A percentile compares a stretch with the other conserved stretches of the same genome.
Conservation (phyloP, 2,113 vertebrate genomes). For the Aspiorhynchus laticeps region DNA sequence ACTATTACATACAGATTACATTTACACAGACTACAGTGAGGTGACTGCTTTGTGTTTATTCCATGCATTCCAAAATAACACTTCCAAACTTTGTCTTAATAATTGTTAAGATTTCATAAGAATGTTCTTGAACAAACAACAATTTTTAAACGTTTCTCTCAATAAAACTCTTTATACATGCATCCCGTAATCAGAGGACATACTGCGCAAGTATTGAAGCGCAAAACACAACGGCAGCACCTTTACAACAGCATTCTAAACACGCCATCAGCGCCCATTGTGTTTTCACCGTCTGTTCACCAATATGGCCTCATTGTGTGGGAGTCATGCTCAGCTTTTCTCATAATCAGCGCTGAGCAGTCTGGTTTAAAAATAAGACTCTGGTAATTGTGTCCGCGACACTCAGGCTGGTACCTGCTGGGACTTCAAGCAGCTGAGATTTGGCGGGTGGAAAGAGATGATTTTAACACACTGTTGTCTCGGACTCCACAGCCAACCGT, state of each 20-base stretch:
- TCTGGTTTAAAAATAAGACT: constrained; percentile 55
- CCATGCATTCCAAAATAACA: background rate
- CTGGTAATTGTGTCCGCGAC: constrained; percentile 47
- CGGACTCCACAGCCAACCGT: constrained; percentile 92
- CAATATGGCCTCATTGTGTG: constrained; percentile 49
- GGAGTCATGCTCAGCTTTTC: constrained; percentile 44
- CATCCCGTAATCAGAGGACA: background rate
- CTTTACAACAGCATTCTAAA: constrained; percentile 4
- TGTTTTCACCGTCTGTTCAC: constrained; percentile 34
- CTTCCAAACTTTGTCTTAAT: background rate
- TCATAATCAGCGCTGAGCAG: constrained; percentile 40
- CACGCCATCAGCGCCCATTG: constrained; percentile 27
- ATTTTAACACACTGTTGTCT: constrained; percentile 81
- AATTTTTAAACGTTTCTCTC: background rate
- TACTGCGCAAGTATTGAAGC: background rate
- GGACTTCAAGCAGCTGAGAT: constrained; percentile 84
- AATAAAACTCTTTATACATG: background rate
- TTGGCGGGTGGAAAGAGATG: constrained; percentile 81
- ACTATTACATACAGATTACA: background rate
- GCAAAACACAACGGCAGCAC: constrained; percentile 7
- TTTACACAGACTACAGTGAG: background rate
- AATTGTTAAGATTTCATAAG: background rate
- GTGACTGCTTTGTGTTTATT: background rate
- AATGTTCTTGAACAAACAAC: background rate
- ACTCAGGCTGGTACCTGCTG: constrained; percentile 66